Evolutionary conservation across 2,797 vertebrate species (phyloP).

Genomic region (Darevskia mixta): DNA sequence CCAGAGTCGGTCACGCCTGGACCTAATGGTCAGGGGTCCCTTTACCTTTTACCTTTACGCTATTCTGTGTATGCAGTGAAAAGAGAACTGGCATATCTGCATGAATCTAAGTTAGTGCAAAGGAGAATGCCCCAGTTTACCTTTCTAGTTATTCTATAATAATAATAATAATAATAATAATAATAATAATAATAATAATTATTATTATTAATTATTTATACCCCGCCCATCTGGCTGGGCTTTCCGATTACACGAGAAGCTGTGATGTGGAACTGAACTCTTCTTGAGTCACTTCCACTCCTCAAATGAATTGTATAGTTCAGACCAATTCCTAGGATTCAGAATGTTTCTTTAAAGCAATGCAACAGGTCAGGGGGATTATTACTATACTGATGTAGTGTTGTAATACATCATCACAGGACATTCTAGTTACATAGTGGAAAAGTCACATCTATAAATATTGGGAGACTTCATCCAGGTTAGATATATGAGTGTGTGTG

Average conservation of each 20-base stretch:
- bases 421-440: constrained; percentile 4
- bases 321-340: neutral
- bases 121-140: neutral
- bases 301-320: neutral
- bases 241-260: neutral
- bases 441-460: constrained; percentile 7
- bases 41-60: neutral
- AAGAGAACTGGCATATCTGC: neutral
- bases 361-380: neutral
- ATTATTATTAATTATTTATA: too few species aligned
- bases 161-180: too few species aligned
- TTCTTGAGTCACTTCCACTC: neutral
- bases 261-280: neutral
- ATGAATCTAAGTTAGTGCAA: neutral
- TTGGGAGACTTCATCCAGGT: neutral
- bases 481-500: neutral
- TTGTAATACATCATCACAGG: neutral
- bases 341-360: constrained; percentile 13
- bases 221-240: too few species aligned
- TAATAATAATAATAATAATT: too few species aligned
- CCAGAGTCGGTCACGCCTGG: too few species aligned
- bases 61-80: neutral
- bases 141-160: neutral
- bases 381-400: neutral
- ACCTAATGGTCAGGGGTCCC: too few species aligned